Conservation (phyloP, 2,888 invertebrate species). For the Empis livida region DNA sequence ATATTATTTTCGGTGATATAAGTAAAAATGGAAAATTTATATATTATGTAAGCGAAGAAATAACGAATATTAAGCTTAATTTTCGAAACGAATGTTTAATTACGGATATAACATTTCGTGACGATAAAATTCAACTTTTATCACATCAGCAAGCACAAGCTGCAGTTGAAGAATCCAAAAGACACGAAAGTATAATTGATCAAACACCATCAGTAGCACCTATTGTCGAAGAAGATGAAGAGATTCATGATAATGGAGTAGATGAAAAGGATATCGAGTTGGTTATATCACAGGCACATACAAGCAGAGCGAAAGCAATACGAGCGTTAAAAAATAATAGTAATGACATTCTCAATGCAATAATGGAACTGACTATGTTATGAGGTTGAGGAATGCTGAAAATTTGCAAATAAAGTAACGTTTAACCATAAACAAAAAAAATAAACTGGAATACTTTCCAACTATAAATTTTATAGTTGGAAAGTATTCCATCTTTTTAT, state of each 20-base stretch:
- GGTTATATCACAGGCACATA: conserved; percentile 96
- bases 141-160: conserved; percentile 93
- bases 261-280: conserved; percentile 98
- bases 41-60: too few species aligned
- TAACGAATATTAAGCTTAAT: too few species aligned
- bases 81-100: too few species aligned
- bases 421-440: too few species aligned
- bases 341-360: conserved; percentile 99
- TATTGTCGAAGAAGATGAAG: conserved; percentile 85
- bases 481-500: too few species aligned
- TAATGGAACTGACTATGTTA: conserved; percentile 69
- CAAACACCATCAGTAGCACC: conserved; percentile 66
- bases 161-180: conserved; percentile 97
- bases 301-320: conserved; percentile 83
- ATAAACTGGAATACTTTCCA: too few species aligned
- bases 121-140: conserved; percentile 99
- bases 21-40: too few species aligned
- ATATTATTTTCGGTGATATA: too few species aligned
- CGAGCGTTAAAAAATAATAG: conserved; percentile 92
- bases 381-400: too few species aligned
- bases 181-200: conserved; percentile 62
- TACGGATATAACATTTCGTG: conserved; percentile 98
- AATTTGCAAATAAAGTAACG: too few species aligned
- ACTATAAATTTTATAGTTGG: too few species aligned
- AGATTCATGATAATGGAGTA: conserved; percentile 89